These are phyloP conservation scores for Haliclona indistincta DNA, from an alignment of 37 sponge, comb jelly and placozoan species.

Conservation along the genomic window DNA sequence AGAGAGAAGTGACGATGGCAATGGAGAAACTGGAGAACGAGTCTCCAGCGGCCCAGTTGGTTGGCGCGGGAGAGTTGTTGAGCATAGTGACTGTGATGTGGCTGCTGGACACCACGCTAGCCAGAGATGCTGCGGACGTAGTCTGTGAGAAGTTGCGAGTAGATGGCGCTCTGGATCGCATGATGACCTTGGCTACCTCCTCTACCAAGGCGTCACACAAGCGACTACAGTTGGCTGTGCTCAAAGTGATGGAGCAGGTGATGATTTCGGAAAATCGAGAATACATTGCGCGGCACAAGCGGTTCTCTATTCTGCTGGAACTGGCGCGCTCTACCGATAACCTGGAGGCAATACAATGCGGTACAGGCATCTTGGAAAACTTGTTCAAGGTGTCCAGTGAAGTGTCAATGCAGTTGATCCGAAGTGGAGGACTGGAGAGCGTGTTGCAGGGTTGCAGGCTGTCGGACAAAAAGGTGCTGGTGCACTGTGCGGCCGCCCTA, in stretches of 20 bases:
- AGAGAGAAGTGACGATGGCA: neutral
- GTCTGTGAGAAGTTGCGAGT: constrained; percentile 38
- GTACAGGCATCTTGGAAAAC: constrained; percentile 45
- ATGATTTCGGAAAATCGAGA: constrained; percentile 37
- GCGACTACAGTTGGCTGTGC: neutral
- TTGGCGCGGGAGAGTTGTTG: constrained; percentile 21
- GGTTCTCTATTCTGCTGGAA: constrained; percentile 1
- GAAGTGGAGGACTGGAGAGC: constrained; percentile 18
- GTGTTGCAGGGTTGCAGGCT: constrained; percentile 32
- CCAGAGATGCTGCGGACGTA: constrained; percentile 47
- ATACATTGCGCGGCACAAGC: constrained; percentile 29
- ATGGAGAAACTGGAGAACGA: neutral
- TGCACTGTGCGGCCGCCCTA: constrained; percentile 60
- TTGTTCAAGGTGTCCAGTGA: constrained; percentile 48
- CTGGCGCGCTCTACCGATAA: neutral
- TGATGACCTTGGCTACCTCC: constrained; percentile 8
- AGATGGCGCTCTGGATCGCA: constrained; percentile 9
- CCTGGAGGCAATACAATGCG: constrained; percentile 12
- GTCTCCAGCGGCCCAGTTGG: neutral
- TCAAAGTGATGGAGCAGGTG: constrained; percentile 36
- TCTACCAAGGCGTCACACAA: neutral
- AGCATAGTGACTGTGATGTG: constrained; percentile 21
- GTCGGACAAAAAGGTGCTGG: constrained; percentile 16
- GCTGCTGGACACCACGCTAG: constrained; percentile 36
- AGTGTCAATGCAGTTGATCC: constrained; percentile 25